Base-by-base conservation (phyloP, 2,888 invertebrate species). In the Drosophila macrospina region DNA sequence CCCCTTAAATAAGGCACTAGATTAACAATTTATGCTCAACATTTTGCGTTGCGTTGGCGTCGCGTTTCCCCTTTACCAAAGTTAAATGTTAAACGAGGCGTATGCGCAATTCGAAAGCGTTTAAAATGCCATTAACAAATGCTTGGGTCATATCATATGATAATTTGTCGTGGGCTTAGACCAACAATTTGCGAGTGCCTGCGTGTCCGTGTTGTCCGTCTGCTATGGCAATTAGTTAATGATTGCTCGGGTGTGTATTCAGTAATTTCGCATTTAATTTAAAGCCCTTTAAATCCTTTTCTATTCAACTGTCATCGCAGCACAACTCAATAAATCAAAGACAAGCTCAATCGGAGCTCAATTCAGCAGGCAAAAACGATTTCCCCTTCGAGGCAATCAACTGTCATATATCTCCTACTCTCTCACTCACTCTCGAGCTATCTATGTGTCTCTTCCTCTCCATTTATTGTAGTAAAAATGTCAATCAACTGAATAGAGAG, bases 111-210 rank as follows among this genome's bases (percentile, higher is more conserved):
- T 85, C 78, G 65, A 86, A 86, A 85, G 30, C 88, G 79, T 86
- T 88, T 88, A 86, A 86, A 85, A 88, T 72, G 76, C 57, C 86
- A 88, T 88, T 88, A 85, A 74, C 84, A 74, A 88, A 66, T 76
- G 68, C 68, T 52, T 50, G 34, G 26, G 55, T 66, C 74, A 78
- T 74, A 77, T 71, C 69, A 65, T 54, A 56, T 80, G 77, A 63
- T 74, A 78, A 76, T 78, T 69, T 78, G 71, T 61, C 60, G 65
- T 44, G 7, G 34, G 28, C 48, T 44, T 28, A 42, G 36, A 45
- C 16, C 56, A 44, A 28, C 55, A 41, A 51, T 45, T 44, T 51
- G 15, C 44, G 15, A n/a, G 6, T 11, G 10, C 28, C 20, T 41
- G 32, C 54, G 41, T 41, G 57, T n/a, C n/a, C n/a, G n/a, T 42